These are phyloP conservation scores for Melanerpes aurifrons DNA, from an alignment of 2,113 vertebrate species.

Conservation along the genomic window DNA sequence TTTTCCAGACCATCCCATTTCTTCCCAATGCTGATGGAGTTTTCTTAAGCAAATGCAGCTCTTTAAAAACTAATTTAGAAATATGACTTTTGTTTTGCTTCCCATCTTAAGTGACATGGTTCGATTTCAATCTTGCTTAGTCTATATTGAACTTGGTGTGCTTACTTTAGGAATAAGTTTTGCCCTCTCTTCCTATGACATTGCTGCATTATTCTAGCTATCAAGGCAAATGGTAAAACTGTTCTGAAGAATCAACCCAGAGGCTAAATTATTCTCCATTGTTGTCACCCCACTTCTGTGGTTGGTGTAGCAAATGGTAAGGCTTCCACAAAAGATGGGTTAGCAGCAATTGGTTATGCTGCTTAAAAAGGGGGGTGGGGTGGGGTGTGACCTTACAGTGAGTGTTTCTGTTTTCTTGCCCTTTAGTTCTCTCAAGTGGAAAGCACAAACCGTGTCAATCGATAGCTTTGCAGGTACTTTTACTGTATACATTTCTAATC, in stretches of 20 bases:
- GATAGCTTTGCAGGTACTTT: neutral
- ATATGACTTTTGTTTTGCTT: neutral
- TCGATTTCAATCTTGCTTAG: neutral
- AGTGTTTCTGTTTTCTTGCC: neutral
- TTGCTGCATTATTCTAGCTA: neutral
- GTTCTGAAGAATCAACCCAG: conserved; percentile 73
- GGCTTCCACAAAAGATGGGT: neutral
- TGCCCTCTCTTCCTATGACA: neutral
- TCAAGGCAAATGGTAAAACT: conserved; percentile 68
- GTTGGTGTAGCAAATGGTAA: neutral
- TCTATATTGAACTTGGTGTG: accelerated
- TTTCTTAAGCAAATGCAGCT: neutral
- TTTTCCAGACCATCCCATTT: neutral
- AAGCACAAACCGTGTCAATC: neutral
- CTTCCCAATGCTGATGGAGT: neutral
- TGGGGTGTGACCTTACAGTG: neutral
- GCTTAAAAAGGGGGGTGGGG: neutral
- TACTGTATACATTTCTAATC: conserved; percentile 15
- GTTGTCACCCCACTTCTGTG: neutral
- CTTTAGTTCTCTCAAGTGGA: neutral
- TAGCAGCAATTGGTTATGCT: neutral
- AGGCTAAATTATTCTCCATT: conserved; percentile 62
- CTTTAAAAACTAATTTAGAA: neutral
- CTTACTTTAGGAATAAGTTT: neutral
- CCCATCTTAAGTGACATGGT: neutral